Conservation (phyloP, 2,888 invertebrate genomes). For the Aphodius granarius region DNA sequence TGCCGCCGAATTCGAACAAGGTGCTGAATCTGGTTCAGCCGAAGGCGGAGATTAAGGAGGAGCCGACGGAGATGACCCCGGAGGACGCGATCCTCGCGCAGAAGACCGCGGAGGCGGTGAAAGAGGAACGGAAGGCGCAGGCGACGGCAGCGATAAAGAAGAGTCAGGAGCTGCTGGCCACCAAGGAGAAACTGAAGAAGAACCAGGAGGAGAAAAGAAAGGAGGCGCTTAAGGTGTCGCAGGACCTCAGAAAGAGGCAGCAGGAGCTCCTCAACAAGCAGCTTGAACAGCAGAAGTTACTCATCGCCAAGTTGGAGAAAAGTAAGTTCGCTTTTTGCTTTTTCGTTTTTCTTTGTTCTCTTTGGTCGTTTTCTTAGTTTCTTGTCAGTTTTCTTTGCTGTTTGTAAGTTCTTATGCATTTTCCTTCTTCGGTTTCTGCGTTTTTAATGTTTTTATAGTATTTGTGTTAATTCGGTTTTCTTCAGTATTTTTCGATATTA, state of each 20-base stretch:
- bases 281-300: constrained; percentile 81
- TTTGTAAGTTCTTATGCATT: too few relatives aligned
- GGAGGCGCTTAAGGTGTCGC: constrained; percentile 74
- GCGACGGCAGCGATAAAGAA: constrained; percentile 57
- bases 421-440: too few relatives aligned
- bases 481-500: too few relatives aligned
- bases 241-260: constrained; percentile 81
- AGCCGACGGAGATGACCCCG: constrained; percentile 18
- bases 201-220: constrained; percentile 75
- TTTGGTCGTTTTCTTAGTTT: too few relatives aligned
- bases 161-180: constrained; percentile 60
- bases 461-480: too few relatives aligned
- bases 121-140: constrained; percentile 48
- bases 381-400: too few relatives aligned
- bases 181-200: constrained; percentile 70
- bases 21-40: constrained; percentile 50
- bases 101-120: constrained; percentile 26
- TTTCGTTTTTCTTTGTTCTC: too few relatives aligned
- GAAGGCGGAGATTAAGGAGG: constrained; percentile 35
- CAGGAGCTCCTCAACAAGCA: constrained; percentile 87
- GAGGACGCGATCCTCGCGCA: constrained; percentile 21
- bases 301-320: constrained; percentile 81
- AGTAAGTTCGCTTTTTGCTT: constrained; percentile 56
- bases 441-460: too few relatives aligned
- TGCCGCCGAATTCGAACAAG: constrained; percentile 51